Conservation (phyloP, 2,797 vertebrate species). For the Sciurus carolinensis region DNA sequence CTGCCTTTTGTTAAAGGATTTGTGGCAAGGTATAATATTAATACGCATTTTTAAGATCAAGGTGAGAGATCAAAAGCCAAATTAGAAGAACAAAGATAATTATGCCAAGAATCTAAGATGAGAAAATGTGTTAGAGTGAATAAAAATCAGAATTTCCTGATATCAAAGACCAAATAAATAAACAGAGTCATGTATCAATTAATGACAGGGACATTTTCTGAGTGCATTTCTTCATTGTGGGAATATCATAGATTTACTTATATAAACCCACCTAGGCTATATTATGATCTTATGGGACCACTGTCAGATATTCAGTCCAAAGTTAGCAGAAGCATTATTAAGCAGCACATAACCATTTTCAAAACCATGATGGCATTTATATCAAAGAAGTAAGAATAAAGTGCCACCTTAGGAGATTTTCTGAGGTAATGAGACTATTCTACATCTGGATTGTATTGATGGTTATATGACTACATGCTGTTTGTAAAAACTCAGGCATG, state of each 20-base stretch:
- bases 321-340: neutral
- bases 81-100: constrained; percentile 56
- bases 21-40: constrained; percentile 42
- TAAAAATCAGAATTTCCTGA: constrained; percentile 16
- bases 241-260: neutral
- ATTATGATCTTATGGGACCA: neutral
- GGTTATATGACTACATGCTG: neutral
- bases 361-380: neutral
- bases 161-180: neutral
- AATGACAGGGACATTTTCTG: neutral
- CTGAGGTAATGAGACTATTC: neutral
- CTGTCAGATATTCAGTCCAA: neutral
- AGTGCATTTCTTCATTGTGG: neutral
- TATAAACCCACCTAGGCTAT: neutral
- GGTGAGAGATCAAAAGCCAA: constrained; percentile 10
- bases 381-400: constrained; percentile 57
- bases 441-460: neutral
- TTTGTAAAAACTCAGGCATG: constrained; percentile 59
- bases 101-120: constrained; percentile 33
- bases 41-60: constrained; percentile 17
- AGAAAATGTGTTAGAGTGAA: neutral
- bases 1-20: constrained; percentile 37
- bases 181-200: neutral
- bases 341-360: neutral
- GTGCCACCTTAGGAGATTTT: neutral